phyloP scores from a whole-genome alignment of 2,888 invertebrate genomes.

The Tanypteryx hageni region DNA sequence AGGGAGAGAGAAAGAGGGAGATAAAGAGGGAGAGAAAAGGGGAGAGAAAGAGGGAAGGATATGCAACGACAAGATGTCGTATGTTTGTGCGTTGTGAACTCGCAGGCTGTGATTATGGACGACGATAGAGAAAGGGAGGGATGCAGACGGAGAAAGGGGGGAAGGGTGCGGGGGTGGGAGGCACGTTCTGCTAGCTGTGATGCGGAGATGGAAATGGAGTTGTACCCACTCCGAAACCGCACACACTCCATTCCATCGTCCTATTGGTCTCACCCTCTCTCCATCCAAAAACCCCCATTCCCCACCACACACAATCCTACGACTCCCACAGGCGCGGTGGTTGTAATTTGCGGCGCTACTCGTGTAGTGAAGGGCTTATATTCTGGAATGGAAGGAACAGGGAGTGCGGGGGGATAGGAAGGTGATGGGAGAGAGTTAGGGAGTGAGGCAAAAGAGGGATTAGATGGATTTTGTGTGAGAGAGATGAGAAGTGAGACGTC shows the following conservation, averaged over 20 bases:
- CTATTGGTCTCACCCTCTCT: not conserved
- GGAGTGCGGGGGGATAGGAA: not conserved
- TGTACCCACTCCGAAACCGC: slow-evolving; percentile 19
- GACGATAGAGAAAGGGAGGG: not conserved
- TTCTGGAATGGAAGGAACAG: not conserved
- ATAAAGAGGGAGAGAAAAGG: not conserved
- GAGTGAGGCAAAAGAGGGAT: no score
- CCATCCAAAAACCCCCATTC: not conserved
- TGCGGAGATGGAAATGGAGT: slow-evolving; percentile 21
- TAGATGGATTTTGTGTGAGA: no score
- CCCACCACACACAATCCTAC: not conserved
- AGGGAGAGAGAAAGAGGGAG: not conserved
- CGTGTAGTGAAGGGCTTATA: slow-evolving; percentile 12
- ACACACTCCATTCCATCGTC: no score
- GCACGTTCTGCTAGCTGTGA: not conserved
- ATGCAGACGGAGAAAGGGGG: not conserved
- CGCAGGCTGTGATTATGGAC: not conserved
- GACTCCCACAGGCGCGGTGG: slow-evolving; percentile 1
- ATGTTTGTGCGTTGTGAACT: slow-evolving; percentile 8
- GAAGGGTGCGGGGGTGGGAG: not conserved
- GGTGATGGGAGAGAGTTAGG: not conserved
- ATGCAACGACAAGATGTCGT: no score
- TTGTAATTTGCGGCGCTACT: slow-evolving; percentile 27
- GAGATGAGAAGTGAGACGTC: no score
- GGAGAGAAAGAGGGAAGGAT: not conserved